Evolutionary conservation across 2,888 invertebrate genomes (phyloP).

Genomic region (Electrophaes corylata): DNA sequence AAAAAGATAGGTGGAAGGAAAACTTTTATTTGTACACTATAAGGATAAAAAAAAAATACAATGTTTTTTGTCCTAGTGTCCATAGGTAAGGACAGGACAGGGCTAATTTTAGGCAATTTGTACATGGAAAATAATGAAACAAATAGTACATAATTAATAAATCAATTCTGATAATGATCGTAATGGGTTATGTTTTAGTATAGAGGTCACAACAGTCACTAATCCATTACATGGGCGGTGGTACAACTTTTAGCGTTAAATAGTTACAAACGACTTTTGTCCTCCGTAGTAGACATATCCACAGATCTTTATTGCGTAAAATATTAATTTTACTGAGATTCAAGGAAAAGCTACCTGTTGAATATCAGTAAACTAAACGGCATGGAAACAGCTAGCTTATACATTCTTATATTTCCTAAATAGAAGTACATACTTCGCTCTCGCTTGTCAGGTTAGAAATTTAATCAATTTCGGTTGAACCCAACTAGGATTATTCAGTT

Average conservation of each 20-base stretch:
- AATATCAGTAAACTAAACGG: conserved; percentile 1
- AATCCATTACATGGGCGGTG: background rate
- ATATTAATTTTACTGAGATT: background rate
- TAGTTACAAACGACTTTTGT: too few relatives aligned
- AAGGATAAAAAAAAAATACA: too few relatives aligned
- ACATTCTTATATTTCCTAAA: conserved; percentile 29
- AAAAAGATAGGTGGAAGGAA: too few relatives aligned
- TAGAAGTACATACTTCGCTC: conserved; percentile 36
- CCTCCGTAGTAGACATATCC: too few relatives aligned
- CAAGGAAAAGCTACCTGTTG: conserved; percentile 4
- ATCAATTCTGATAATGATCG: background rate
- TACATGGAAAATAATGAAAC: too few relatives aligned
- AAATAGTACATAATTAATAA: too few relatives aligned
- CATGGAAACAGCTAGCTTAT: background rate
- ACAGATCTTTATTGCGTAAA: background rate
- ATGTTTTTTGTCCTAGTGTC: too few relatives aligned
- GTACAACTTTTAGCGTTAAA: too few relatives aligned
- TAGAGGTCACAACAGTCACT: background rate
- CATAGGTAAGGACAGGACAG: too few relatives aligned
- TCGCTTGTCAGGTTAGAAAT: conserved; percentile 42
- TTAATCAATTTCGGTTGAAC: conserved; percentile 47
- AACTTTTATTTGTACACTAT: too few relatives aligned
- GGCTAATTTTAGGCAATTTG: too few relatives aligned
- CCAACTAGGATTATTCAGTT: conserved; percentile 44
- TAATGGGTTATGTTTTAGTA: background rate